These are phyloP conservation scores for Nemotelus nigrinus DNA, from an alignment of 2,888 invertebrate genomes.

Conservation along the genomic window DNA sequence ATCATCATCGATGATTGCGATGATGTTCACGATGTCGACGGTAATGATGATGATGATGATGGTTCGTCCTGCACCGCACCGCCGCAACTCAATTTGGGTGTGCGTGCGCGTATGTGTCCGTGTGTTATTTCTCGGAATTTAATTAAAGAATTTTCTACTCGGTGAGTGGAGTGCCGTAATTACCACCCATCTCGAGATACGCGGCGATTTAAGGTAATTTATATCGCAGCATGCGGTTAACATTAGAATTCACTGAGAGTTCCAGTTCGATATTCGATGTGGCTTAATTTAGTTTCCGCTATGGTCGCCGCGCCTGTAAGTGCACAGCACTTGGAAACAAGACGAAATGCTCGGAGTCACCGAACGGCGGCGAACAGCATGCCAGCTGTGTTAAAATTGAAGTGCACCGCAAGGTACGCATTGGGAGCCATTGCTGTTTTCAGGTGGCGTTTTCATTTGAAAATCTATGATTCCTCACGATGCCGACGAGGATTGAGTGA, in stretches of 20 bases:
- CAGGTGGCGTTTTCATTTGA: conserved; percentile 29
- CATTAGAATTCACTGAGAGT: conserved; percentile 11
- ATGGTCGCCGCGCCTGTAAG: neutral
- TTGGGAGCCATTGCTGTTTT: conserved; percentile 19
- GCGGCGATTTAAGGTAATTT: conserved; percentile 36
- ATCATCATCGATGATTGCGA: neutral
- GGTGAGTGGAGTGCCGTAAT: conserved; percentile 25
- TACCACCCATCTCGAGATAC: conserved; percentile 42
- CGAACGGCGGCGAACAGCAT: conserved; percentile 14
- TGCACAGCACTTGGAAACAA: neutral
- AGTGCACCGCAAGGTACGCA: conserved; percentile 43
- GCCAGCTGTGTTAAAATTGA: conserved; percentile 36
- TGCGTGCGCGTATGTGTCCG: too few relatives aligned
- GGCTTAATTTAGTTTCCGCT: conserved; percentile 36
- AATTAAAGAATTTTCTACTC: conserved; percentile 38
- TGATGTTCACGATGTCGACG: neutral
- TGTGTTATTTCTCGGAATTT: conserved; percentile 32
- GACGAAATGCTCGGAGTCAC: conserved; percentile 4
- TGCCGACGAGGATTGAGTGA: neutral
- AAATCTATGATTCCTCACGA: neutral
- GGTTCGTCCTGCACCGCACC: too few relatives aligned
- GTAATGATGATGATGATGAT: neutral
- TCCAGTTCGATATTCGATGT: neutral
- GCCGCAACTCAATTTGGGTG: too few relatives aligned
- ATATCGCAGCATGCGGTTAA: conserved; percentile 42